Percentiles rank a stretch among this genome's conserved stretches.
These are phyloP conservation scores for Aramus guarauna DNA, from an alignment of 2,113 vertebrate genomes.

Conservation along the genomic window DNA sequence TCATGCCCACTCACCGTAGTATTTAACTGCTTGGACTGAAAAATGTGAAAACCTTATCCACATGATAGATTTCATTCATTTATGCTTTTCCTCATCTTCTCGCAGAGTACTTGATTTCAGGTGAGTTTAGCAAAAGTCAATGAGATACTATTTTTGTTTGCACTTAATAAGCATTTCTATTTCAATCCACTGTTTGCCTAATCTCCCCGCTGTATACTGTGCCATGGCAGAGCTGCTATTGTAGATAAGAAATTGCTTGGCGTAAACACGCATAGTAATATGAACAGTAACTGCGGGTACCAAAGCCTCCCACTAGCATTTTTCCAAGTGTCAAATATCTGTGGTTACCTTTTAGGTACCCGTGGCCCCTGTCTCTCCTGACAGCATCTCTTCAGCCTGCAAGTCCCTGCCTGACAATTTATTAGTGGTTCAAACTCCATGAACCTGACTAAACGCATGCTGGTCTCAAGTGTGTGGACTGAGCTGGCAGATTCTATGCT, in stretches of 20 bases:
- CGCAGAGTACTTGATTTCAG: neutral
- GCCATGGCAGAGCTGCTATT: neutral
- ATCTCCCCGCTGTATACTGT: neutral
- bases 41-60: neutral
- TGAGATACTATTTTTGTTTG: neutral
- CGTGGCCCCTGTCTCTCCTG: neutral
- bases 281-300: neutral
- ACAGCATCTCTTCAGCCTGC: neutral
- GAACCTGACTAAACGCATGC: neutral
- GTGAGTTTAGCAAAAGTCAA: neutral
- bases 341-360: neutral
- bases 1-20: neutral
- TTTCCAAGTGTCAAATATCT: neutral
- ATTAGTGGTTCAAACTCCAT: neutral
- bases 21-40: neutral
- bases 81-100: neutral
- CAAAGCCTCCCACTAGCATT: neutral
- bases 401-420: neutral
- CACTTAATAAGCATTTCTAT: neutral
- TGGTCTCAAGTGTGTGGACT: neutral
- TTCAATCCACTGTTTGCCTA: neutral
- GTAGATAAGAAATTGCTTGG: slow-evolving; percentile 5
- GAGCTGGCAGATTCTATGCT: neutral
- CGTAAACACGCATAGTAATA: neutral
- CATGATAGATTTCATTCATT: neutral